Evolutionary conservation across 2,113 vertebrate species (phyloP).

Genomic region (Diglossa brunneiventris): DNA sequence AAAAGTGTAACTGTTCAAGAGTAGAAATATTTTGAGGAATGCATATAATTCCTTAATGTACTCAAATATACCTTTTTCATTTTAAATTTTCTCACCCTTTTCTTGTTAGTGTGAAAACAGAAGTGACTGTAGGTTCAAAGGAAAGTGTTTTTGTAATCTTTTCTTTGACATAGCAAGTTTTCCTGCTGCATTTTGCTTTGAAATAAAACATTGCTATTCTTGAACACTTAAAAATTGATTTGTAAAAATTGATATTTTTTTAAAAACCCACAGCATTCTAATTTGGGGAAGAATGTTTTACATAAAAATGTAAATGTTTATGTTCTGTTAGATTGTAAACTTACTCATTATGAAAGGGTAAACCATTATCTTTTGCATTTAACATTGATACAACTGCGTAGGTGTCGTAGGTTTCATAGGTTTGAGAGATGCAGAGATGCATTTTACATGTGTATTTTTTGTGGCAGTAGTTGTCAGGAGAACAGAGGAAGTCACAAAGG

Average conservation of each 20-base stretch:
- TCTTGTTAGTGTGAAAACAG: not conserved
- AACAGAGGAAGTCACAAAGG: not conserved
- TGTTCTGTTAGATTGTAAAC: not conserved
- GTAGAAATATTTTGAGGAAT: not conserved
- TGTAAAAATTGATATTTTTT: not conserved
- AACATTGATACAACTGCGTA: not conserved
- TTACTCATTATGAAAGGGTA: not conserved
- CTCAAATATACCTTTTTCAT: not conserved
- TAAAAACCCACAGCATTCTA: not conserved
- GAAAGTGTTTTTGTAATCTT: not conserved
- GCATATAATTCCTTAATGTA: not conserved
- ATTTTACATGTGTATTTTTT: not conserved
- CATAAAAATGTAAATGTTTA: not conserved
- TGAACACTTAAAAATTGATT: not conserved
- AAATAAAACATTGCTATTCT: not conserved
- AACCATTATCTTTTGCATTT: not conserved
- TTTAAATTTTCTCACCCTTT: not conserved
- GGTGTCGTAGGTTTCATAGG: not conserved
- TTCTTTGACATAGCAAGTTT: not conserved
- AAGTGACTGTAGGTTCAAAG: not conserved
- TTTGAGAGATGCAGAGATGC: not conserved
- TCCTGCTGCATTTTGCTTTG: not conserved
- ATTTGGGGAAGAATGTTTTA: not conserved
- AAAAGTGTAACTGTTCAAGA: not conserved
- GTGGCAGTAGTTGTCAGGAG: not conserved